Evolutionary conservation across 2,797 vertebrate species (phyloP).

Genomic region (Onychomys leucogaster): DNA sequence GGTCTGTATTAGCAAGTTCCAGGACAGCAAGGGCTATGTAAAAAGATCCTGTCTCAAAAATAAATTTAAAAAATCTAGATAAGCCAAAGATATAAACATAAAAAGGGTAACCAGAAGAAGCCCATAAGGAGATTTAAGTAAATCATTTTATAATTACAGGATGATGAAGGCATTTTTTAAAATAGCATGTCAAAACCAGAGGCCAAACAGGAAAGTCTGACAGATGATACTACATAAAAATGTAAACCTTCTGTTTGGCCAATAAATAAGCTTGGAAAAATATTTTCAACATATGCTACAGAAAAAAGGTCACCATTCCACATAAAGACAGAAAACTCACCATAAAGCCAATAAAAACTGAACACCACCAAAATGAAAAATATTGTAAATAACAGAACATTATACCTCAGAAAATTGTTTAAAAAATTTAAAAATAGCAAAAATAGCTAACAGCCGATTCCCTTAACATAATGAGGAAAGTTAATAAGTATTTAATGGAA

Average conservation of each 20-base stretch:
- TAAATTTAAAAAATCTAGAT: constrained; percentile 16
- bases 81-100: constrained; percentile 30
- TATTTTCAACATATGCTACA: constrained; percentile 68
- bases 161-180: constrained; percentile 20
- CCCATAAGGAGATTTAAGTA: constrained; percentile 58
- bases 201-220: constrained; percentile 66
- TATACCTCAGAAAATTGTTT: neutral
- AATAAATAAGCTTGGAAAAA: constrained; percentile 73
- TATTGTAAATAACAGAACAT: neutral
- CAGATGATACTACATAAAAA: constrained; percentile 71
- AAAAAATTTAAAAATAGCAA: neutral
- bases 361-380: constrained; percentile 22
- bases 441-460: neutral
- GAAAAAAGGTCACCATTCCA: constrained; percentile 74
- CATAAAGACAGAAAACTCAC: constrained; percentile 61
- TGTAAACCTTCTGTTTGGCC: constrained; percentile 71
- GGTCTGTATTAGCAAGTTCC: neutral
- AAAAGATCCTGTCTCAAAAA: neutral
- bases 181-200: constrained; percentile 65
- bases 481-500: neutral
- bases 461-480: neutral
- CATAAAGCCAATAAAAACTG: constrained; percentile 28
- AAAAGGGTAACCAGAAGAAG: constrained; percentile 5
- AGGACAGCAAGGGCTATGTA: neutral
- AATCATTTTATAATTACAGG: constrained; percentile 49